Evolutionary conservation across 2,888 invertebrate genomes (phyloP).

Genomic region (Cetonia aurata): DNA sequence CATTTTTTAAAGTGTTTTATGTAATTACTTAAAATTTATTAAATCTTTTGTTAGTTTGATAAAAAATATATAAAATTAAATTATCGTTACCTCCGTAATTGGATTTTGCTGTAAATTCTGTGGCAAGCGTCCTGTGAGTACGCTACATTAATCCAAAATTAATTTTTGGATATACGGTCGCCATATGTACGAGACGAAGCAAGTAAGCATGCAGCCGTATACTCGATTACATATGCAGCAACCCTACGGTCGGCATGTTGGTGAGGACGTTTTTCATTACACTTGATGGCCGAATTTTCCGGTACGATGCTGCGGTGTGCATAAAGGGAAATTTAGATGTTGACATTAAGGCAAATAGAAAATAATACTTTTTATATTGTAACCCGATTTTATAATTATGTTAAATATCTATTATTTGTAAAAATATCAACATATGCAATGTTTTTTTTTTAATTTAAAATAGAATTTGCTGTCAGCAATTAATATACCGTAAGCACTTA

Average conservation of each 20-base stretch:
- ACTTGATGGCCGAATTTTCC: constrained; percentile 11
- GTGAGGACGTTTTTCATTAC: constrained; percentile 5
- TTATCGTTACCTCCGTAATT: constrained; percentile 6
- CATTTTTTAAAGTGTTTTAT: too few species aligned
- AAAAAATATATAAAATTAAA: not conserved
- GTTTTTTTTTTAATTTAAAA: too few species aligned
- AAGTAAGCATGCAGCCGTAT: constrained; percentile 4
- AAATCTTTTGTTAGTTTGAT: not conserved
- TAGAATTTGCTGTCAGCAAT: too few species aligned
- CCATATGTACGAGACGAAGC: not conserved
- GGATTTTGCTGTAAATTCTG: not conserved
- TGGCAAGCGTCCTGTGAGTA: not conserved
- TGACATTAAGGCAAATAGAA: constrained; percentile 7
- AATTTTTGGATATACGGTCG: constrained; percentile 3
- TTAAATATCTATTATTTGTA: too few species aligned
- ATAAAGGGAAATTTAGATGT: constrained; percentile 2
- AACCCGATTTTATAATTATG: too few species aligned
- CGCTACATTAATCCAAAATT: constrained; percentile 13
- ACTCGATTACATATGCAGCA: constrained; percentile 1
- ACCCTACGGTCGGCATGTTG: constrained; percentile 4
- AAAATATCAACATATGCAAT: too few species aligned
- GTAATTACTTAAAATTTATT: too few species aligned
- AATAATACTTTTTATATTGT: constrained; percentile 2
- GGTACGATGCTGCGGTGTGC: not conserved
- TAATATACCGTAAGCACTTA: too few species aligned